phyloP scores from a whole-genome alignment of 2,797 vertebrate species.

The Hafferia zeledoni region DNA sequence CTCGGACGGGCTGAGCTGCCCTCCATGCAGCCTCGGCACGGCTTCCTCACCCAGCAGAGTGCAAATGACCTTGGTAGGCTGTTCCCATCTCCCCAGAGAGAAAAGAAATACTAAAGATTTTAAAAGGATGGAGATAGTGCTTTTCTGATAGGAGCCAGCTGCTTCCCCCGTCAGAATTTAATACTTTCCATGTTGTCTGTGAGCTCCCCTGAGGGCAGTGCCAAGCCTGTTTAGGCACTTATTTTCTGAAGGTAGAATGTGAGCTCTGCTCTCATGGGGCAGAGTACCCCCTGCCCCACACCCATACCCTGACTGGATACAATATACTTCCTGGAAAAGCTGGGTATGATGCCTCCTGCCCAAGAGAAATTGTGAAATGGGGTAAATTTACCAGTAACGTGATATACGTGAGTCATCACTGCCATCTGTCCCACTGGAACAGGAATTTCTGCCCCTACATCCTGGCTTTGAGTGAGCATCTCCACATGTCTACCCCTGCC shows the following conservation, averaged over 20 bases:
- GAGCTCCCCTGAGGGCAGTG: neutral
- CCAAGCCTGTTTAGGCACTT: neutral
- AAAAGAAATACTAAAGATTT: neutral
- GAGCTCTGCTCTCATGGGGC: neutral
- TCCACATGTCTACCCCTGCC: neutral
- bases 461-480: neutral
- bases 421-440: accelerated
- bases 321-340: neutral
- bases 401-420: accelerated
- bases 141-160: neutral
- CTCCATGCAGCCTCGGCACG: neutral
- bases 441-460: neutral
- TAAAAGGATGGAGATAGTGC: neutral
- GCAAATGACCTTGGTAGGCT: neutral
- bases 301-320: neutral
- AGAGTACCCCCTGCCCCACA: neutral
- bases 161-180: constrained; percentile 24
- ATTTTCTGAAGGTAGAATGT: neutral
- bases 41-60: neutral
- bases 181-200: neutral
- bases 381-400: neutral
- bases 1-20: neutral
- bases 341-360: neutral
- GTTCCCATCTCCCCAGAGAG: neutral
- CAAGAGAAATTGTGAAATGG: accelerated